Evolutionary conservation across 2,888 invertebrate genomes (phyloP), one percentile per base, ranked within the genome.

Genomic region (Ophioninae sp.): DNA sequence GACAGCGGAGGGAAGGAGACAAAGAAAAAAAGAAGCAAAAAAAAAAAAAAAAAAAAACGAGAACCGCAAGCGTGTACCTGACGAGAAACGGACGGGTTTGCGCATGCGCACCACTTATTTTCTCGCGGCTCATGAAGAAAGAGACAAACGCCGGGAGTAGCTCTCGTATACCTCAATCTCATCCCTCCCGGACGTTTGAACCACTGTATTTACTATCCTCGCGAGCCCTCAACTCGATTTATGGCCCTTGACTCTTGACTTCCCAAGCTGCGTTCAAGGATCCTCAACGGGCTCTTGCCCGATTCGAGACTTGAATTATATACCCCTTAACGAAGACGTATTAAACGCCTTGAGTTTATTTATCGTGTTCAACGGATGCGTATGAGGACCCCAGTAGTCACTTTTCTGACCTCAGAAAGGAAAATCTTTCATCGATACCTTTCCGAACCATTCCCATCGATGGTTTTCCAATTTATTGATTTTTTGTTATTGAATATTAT

Each of bases 141-240:
- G 56, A 71, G 17, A 30, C 20, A 10, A 51, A 59, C 41, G 51
- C 51, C 30, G 51, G 23, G n/a, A 64, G 17, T 22, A 10, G 23
- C 61, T 22, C 13, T 30, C 6, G 61, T 56, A 69, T 75, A 58
- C 71, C 68, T 75, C 67, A 51, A 65, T 20, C 67, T 20, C 44
- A 44, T 65, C 59, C 59, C 58, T n/a, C 65, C 64, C 23, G 67
- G 68, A 81, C 84, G 44, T 17, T 65, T 75, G 75, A 0, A 51
- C 56, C n/a, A 39, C 22, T 76, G 41, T 67, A 73, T 77, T 73
- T 72, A 75, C 61, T 67, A 81, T 79, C 41, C 79, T 17, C 72
- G 56, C 23, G 58, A 67, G 58, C 41, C 84, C 30, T 65, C 81
- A 72, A 67, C 67, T 56, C 76, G 56, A 84, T 84, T 84, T 82